Percentiles rank a stretch among this genome's conserved stretches.
Conservation (phyloP, 2,113 vertebrate species). For the Hippocampus zosterae region DNA sequence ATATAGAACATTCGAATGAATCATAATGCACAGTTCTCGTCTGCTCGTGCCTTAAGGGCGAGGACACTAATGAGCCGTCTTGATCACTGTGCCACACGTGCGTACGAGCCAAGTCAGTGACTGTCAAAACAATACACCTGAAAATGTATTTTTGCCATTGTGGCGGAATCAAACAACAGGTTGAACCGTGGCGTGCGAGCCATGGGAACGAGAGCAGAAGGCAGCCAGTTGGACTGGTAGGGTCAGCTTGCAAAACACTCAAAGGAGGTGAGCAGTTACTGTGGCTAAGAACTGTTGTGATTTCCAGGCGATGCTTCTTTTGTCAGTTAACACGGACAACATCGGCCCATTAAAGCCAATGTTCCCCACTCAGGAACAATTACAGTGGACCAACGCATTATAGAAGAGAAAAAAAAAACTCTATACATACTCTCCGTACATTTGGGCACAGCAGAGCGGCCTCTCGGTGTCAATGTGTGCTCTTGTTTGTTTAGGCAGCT, state of each 20-base stretch:
- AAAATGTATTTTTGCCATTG: conserved; percentile 35
- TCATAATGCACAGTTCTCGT: no score
- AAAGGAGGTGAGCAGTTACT: conserved; percentile 37
- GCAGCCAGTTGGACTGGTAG: conserved; percentile 66
- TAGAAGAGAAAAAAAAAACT: not conserved
- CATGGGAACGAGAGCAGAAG: conserved; percentile 49
- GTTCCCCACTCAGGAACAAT: not conserved
- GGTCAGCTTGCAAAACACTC: conserved; percentile 43
- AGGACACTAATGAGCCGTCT: conserved; percentile 9
- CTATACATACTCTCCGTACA: not conserved
- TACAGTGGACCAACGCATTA: not conserved
- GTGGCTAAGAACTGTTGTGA: conserved; percentile 22
- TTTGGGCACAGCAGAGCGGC: conserved; percentile 20
- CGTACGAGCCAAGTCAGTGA: conserved; percentile 11
- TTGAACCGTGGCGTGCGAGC: conserved; percentile 47
- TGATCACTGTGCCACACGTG: conserved; percentile 7
- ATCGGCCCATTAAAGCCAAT: not conserved
- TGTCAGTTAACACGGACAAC: not conserved
- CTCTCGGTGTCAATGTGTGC: conserved; percentile 14
- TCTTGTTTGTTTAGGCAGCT: conserved; percentile 20
- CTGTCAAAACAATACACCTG: conserved; percentile 28
- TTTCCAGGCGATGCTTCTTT: conserved; percentile 6
- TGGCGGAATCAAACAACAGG: conserved; percentile 47
- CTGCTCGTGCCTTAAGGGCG: not conserved
- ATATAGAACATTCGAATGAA: no score